These are phyloP conservation scores for Trematomus bernacchii DNA, from an alignment of 2,797 vertebrate species.

Conservation along the genomic window DNA sequence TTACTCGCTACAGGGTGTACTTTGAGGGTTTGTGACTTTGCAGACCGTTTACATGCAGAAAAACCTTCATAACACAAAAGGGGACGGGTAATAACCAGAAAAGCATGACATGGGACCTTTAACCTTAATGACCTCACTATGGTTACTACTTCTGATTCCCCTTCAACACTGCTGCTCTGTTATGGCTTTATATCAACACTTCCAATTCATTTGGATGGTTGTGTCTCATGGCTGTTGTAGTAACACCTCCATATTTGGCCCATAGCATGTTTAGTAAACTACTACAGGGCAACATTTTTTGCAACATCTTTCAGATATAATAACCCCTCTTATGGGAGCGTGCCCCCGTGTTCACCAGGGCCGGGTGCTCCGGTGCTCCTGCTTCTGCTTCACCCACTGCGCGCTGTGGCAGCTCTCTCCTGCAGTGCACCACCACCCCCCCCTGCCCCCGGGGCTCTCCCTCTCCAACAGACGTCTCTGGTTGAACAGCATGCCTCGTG, in stretches of 20 bases:
- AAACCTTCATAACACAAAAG: too few relatives aligned
- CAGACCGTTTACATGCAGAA: too few relatives aligned
- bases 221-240: neutral
- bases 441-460: neutral
- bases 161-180: neutral
- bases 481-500: neutral
- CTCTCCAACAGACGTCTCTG: neutral
- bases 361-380: slow-evolving; percentile 83
- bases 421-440: slow-evolving; percentile 73
- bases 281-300: neutral
- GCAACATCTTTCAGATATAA: too few relatives aligned
- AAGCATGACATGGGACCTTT: too few relatives aligned
- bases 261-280: neutral
- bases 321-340: neutral
- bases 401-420: slow-evolving; percentile 73
- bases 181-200: neutral
- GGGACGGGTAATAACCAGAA: too few relatives aligned
- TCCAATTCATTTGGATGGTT: neutral
- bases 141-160: too few relatives aligned
- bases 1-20: too few relatives aligned
- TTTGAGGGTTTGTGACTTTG: too few relatives aligned
- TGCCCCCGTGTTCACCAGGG: slow-evolving; percentile 84
- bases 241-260: slow-evolving; percentile 2
- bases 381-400: slow-evolving; percentile 87
- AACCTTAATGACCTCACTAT: too few relatives aligned